These are phyloP conservation scores for Lasioglossum vierecki DNA, from an alignment of 2,888 invertebrate species.

Conservation along the genomic window DNA sequence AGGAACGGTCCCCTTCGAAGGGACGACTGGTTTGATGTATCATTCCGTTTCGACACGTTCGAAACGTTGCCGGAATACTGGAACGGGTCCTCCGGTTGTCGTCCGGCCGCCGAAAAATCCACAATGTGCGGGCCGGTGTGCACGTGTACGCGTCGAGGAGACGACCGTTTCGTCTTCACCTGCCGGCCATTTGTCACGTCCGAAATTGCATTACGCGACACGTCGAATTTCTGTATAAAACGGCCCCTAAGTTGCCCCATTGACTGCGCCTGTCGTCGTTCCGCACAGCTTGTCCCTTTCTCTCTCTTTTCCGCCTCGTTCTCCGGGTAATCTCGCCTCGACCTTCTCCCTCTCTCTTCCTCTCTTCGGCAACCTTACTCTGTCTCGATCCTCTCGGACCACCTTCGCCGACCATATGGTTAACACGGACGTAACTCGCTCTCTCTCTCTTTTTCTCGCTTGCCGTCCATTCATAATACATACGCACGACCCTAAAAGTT, in stretches of 20 bases:
- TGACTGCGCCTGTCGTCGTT: slow-evolving; percentile 59
- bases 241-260: slow-evolving; percentile 67
- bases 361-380: not conserved
- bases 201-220: slow-evolving; percentile 71
- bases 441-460: not conserved
- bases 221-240: slow-evolving; percentile 70
- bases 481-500: slow-evolving; percentile 59
- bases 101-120: slow-evolving; percentile 36
- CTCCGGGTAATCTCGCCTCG: slow-evolving; percentile 24
- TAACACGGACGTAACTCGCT: not conserved
- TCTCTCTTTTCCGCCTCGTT: slow-evolving; percentile 37
- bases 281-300: slow-evolving; percentile 48
- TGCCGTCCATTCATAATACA: slow-evolving; percentile 69
- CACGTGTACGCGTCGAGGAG: slow-evolving; percentile 32
- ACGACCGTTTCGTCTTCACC: slow-evolving; percentile 54
- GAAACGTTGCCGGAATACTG: slow-evolving; percentile 1
- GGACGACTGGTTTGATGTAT: slow-evolving; percentile 33
- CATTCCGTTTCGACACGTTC: slow-evolving; percentile 29
- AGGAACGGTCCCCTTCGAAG: slow-evolving; percentile 1
- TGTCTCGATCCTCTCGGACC: slow-evolving; percentile 5
- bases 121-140: slow-evolving; percentile 32
- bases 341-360: not conserved
- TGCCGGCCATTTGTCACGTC: slow-evolving; percentile 70
- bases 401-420: slow-evolving; percentile 1
- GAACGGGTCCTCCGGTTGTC: not conserved